phyloP scores from a whole-genome alignment of 1,140 invertebrate species.

The Choristoneura fumiferana region DNA sequence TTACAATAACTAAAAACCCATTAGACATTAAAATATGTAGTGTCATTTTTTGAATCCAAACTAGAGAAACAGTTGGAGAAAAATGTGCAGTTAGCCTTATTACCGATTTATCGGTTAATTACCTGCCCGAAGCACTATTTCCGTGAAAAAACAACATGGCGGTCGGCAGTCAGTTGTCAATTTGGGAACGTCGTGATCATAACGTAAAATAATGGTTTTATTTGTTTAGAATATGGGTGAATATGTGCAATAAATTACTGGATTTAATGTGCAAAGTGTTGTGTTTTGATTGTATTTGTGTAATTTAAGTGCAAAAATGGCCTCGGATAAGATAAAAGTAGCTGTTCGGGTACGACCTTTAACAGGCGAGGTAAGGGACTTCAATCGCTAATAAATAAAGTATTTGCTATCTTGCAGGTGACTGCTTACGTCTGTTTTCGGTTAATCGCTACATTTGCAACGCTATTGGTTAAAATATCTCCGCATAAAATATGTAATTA shows the following conservation, averaged over 20 bases:
- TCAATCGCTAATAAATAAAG: conserved; percentile 69
- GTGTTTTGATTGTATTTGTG: conserved; percentile 73
- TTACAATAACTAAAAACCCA: too few relatives aligned
- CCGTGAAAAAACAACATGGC: conserved; percentile 76
- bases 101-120: conserved; percentile 4
- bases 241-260: conserved; percentile 74
- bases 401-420: conserved; percentile 63
- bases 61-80: too few relatives aligned
- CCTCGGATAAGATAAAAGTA: conserved; percentile 97
- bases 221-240: conserved; percentile 79
- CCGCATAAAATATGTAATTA: too few relatives aligned
- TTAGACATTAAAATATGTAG: too few relatives aligned
- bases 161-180: conserved; percentile 78
- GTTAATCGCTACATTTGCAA: too few relatives aligned
- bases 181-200: conserved; percentile 68
- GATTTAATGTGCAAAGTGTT: conserved; percentile 71
- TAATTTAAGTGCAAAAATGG: conserved; percentile 80
- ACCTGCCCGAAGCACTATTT: conserved; percentile 24
- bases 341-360: conserved; percentile 96
- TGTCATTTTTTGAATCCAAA: too few relatives aligned
- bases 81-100: not conserved
- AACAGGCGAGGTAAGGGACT: conserved; percentile 93
- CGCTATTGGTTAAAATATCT: too few relatives aligned
- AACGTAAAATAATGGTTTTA: conserved; percentile 78
- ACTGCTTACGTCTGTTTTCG: conserved; percentile 25